Conservation (phyloP, 2,888 invertebrate species). For the Cheilosia vulpina region DNA sequence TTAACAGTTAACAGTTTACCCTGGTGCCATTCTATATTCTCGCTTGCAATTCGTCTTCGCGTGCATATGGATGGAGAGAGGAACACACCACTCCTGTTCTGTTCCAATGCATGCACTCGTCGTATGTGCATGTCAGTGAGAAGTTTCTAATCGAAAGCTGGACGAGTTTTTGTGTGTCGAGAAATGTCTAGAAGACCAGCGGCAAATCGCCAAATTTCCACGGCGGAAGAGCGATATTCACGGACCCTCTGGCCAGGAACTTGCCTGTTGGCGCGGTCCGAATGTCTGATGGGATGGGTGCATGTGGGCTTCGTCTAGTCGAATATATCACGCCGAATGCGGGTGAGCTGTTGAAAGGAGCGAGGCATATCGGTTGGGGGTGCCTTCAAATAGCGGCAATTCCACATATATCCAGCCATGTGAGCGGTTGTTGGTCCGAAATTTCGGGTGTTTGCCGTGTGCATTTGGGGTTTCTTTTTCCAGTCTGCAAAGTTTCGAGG, state of each 20-base stretch:
- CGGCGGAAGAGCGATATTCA: constrained; percentile 15
- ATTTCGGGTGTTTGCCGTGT: background rate
- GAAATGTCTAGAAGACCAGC: constrained; percentile 49
- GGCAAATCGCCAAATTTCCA: constrained; percentile 64
- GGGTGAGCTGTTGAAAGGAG: constrained; percentile 53
- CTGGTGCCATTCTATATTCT: constrained; percentile 6
- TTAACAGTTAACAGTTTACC: background rate
- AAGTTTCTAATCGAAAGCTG: constrained; percentile 54
- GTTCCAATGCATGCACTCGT: constrained; percentile 21
- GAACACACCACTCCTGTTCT: background rate
- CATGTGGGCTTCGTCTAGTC: constrained; percentile 60
- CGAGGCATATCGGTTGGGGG: background rate
- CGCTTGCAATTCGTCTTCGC: constrained; percentile 32
- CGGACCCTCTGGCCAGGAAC: constrained; percentile 35
- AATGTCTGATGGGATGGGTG: background rate
- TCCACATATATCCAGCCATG: constrained; percentile 35
- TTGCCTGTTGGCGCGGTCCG: constrained; percentile 20
- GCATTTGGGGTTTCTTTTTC: constrained; percentile 3
- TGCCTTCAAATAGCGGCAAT: background rate
- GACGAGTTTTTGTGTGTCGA: constrained; percentile 40
- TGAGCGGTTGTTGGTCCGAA: constrained; percentile 2
- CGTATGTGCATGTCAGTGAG: constrained; percentile 62
- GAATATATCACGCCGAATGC: constrained; percentile 63
- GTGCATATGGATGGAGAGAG: background rate
- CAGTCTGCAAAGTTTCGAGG: constrained; percentile 71